Evolutionary conservation across 2,888 invertebrate species (phyloP).

Genomic region (Congeria kusceri): DNA sequence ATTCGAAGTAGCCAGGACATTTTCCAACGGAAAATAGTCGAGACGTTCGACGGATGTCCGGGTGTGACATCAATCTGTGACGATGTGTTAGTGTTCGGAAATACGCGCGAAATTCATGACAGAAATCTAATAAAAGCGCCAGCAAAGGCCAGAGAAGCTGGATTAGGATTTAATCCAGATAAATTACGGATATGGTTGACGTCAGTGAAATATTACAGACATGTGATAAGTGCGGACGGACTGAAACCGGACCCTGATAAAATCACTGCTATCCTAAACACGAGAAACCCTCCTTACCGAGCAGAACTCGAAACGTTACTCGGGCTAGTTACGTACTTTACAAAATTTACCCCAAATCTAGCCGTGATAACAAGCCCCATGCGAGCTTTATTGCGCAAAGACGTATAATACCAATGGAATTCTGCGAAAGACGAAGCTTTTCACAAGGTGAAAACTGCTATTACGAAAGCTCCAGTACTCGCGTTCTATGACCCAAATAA

Average conservation of each 20-base stretch:
- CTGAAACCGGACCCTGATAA: background rate
- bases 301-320: background rate
- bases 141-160: no score
- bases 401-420: background rate
- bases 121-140: background rate
- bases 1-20: no score
- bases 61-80: no score
- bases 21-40: no score
- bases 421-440: background rate
- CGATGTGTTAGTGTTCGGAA: no score
- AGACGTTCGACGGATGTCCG: no score
- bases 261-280: constrained; percentile 2
- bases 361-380: background rate
- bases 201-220: background rate
- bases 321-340: background rate
- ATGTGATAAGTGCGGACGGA: background rate
- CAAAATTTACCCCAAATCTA: background rate
- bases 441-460: constrained; percentile 12
- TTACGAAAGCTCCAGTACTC: constrained; percentile 15
- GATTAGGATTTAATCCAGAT: no score
- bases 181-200: background rate
- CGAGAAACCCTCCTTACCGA: background rate
- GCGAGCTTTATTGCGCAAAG: background rate
- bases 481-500: constrained; percentile 9
- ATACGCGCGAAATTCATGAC: background rate